phyloP scores from a whole-genome alignment of 1,140 invertebrate species.

The Andrena cerasifolii region DNA sequence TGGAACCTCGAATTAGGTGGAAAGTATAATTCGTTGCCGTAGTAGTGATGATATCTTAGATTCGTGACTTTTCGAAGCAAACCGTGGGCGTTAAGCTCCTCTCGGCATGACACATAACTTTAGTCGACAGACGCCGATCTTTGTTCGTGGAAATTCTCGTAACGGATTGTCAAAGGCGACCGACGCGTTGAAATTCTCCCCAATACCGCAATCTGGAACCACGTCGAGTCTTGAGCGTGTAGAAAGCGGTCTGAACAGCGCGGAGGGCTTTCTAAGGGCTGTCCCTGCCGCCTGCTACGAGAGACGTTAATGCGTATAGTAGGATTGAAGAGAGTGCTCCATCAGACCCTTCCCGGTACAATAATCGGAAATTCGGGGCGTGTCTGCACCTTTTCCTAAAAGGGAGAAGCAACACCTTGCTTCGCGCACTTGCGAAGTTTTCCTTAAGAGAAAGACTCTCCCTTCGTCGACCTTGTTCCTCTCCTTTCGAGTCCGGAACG shows the following conservation, averaged over 20 bases:
- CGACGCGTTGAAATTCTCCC: conserved; percentile 5
- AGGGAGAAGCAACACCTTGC: too few relatives aligned
- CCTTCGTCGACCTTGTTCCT: too few relatives aligned
- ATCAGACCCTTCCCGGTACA: too few relatives aligned
- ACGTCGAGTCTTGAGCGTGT: neutral
- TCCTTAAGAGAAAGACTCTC: too few relatives aligned
- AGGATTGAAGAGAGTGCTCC: neutral
- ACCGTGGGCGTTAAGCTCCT: neutral
- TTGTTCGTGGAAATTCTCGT: conserved; percentile 5
- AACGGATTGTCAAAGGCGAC: neutral
- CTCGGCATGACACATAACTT: neutral
- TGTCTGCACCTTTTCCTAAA: too few relatives aligned
- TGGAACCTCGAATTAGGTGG: too few relatives aligned
- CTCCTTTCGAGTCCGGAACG: too few relatives aligned
- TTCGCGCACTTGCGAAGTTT: too few relatives aligned
- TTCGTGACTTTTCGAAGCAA: neutral
- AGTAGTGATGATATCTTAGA: neutral
- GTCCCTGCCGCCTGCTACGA: neutral
- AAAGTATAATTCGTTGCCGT: neutral
- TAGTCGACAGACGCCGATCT: neutral
- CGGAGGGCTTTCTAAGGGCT: neutral
- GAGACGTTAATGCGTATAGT: neutral
- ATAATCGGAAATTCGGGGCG: conserved; percentile 2
- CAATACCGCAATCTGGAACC: neutral
- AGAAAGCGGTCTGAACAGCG: neutral